These are phyloP conservation scores for Clytia hemisphaerica DNA, from an alignment of 30 jellyfish, hydroid and myxozoan genomes.

Conservation along the genomic window DNA sequence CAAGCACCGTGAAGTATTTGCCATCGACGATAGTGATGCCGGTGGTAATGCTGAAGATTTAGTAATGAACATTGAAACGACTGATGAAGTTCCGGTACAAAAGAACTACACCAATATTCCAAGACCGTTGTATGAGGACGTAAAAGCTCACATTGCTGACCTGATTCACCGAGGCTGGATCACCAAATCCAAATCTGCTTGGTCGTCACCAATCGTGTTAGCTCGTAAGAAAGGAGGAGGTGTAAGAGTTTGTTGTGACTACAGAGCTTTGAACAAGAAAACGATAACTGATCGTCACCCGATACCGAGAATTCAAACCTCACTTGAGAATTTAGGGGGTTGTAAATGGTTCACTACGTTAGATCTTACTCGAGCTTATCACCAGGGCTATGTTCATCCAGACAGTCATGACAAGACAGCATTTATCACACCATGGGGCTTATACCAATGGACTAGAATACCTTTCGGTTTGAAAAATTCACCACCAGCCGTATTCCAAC, in stretches of 20 bases:
- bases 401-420: constrained; percentile 30
- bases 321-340: constrained; percentile 25
- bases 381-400: constrained; percentile 40
- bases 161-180: constrained; percentile 17
- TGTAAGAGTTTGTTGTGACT: constrained; percentile 28
- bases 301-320: constrained; percentile 34
- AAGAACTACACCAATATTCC: constrained; percentile 18
- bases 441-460: constrained; percentile 42
- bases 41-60: constrained; percentile 33
- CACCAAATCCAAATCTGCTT: constrained; percentile 4
- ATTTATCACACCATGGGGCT: constrained; percentile 53
- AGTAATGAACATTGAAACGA: constrained; percentile 17
- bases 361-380: constrained; percentile 36
- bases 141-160: constrained; percentile 23
- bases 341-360: constrained; percentile 28
- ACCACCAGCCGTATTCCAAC: constrained; percentile 47
- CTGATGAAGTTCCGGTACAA: constrained; percentile 37
- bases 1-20: background rate
- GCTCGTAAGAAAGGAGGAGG: constrained; percentile 23
- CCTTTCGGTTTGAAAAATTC: constrained; percentile 47
- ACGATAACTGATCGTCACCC: constrained; percentile 51
- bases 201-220: constrained; percentile 28
- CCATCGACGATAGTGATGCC: constrained; percentile 3
- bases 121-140: constrained; percentile 36
- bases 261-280: constrained; percentile 6